phyloP scores from a whole-genome alignment of 2,888 invertebrate genomes.

The Lobophora halterata region DNA sequence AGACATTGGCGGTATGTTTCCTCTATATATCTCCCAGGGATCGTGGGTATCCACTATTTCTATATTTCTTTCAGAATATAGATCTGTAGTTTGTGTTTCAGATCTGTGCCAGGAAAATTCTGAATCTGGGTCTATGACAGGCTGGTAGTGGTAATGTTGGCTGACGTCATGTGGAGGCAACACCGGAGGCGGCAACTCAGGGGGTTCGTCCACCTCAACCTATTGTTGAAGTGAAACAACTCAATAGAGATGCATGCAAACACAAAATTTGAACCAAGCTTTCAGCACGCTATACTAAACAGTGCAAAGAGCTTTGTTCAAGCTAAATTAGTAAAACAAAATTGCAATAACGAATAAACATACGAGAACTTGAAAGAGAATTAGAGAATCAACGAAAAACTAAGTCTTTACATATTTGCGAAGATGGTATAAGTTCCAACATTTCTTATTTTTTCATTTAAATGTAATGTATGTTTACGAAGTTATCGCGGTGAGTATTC shows the following conservation, averaged over 20 bases:
- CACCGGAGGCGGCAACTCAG: constrained; percentile 51
- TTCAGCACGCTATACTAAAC: constrained; percentile 46
- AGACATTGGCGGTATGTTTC: constrained; percentile 62
- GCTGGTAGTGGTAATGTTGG: constrained; percentile 55
- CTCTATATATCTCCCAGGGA: constrained; percentile 88
- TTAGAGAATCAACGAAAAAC: too few relatives aligned
- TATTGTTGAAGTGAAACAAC: constrained; percentile 72
- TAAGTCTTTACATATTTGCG: background rate
- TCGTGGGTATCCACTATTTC: constrained; percentile 73
- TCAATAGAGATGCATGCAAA: constrained; percentile 71
- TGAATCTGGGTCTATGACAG: constrained; percentile 61
- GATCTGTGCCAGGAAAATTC: constrained; percentile 76
- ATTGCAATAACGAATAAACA: constrained; percentile 47
- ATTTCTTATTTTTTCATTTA: constrained; percentile 1
- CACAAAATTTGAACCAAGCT: constrained; percentile 68
- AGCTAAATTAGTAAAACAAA: constrained; percentile 50
- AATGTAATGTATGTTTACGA: constrained; percentile 57
- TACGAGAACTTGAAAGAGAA: constrained; percentile 41
- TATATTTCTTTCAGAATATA: constrained; percentile 40
- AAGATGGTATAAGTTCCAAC: background rate
- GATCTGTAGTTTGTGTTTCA: constrained; percentile 46
- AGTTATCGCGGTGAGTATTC: constrained; percentile 55
- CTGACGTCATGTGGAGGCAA: constrained; percentile 49
- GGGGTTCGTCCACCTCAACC: constrained; percentile 55
- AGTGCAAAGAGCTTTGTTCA: constrained; percentile 69